Evolutionary conservation across 2,797 vertebrate species (phyloP).

Genomic region (Urophycis tenuis): DNA sequence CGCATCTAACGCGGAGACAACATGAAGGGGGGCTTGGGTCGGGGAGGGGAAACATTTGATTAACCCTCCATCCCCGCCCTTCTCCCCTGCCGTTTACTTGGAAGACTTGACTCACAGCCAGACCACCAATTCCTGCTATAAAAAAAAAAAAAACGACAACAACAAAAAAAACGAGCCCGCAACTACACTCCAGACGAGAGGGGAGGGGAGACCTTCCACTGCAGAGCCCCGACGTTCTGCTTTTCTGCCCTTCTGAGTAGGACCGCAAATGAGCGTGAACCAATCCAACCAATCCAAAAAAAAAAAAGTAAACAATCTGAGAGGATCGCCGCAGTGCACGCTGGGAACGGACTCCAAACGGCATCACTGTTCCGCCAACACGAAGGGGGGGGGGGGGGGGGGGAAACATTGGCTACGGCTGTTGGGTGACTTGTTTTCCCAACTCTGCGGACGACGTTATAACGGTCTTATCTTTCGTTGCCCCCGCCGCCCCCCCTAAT

Average conservation of each 20-base stretch:
- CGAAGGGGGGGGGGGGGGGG: too few relatives aligned
- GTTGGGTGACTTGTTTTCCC: slow-evolving; percentile 10
- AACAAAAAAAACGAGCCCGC: slow-evolving; percentile 8
- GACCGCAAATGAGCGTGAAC: slow-evolving; percentile 15
- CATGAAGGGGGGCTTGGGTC: background rate
- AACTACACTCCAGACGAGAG: slow-evolving; percentile 2
- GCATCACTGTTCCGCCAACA: background rate
- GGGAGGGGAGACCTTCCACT: background rate
- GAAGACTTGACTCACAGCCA: slow-evolving; percentile 20
- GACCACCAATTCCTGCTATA: slow-evolving; percentile 16
- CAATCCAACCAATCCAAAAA: slow-evolving; percentile 10
- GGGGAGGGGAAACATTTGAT: slow-evolving; percentile 2
- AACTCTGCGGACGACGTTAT: slow-evolving; percentile 12
- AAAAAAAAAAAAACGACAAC: background rate
- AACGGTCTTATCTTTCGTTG: background rate
- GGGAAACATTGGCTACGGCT: background rate
- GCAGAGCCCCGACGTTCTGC: slow-evolving; percentile 3
- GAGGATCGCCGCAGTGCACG: background rate
- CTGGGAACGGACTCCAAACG: background rate
- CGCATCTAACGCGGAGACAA: background rate
- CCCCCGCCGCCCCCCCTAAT: background rate
- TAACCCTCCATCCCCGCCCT: background rate
- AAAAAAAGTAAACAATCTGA: slow-evolving; percentile 12
- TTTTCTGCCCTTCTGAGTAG: slow-evolving; percentile 5
- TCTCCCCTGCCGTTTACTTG: background rate